Conservation (phyloP, 2,113 vertebrate species). For the Chrysemys picta region DNA sequence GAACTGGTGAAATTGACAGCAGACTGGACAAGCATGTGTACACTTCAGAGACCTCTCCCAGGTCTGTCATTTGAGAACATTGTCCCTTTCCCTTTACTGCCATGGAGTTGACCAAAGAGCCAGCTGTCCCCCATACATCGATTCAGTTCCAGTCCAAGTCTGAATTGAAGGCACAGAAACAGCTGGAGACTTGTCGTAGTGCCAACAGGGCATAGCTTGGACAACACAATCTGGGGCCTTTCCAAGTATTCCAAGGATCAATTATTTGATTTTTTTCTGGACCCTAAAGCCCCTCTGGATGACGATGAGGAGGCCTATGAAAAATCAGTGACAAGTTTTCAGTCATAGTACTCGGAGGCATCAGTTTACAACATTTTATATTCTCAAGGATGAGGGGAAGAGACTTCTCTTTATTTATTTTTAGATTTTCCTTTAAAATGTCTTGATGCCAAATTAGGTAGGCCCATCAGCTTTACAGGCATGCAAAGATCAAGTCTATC, state of each 20-base stretch:
- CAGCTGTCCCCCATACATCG: conserved; percentile 33
- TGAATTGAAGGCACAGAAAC: conserved; percentile 28
- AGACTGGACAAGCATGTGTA: conserved; percentile 52
- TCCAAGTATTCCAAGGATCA: neutral
- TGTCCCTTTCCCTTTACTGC: conserved; percentile 64
- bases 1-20: conserved; percentile 64
- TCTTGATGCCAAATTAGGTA: neutral
- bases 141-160: neutral
- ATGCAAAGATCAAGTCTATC: neutral
- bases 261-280: neutral
- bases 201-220: conserved; percentile 10
- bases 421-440: neutral
- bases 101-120: conserved; percentile 23
- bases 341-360: neutral
- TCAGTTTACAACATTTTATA: neutral
- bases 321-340: neutral
- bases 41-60: conserved; percentile 66
- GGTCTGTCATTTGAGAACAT: conserved; percentile 60
- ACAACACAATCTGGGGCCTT: conserved; percentile 24
- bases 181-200: conserved; percentile 21
- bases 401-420: neutral
- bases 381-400: conserved; percentile 4
- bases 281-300: neutral
- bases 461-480: neutral
- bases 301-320: neutral